Conservation (phyloP, 2,113 vertebrate genomes). For the Nothobranchius kuhntae region DNA sequence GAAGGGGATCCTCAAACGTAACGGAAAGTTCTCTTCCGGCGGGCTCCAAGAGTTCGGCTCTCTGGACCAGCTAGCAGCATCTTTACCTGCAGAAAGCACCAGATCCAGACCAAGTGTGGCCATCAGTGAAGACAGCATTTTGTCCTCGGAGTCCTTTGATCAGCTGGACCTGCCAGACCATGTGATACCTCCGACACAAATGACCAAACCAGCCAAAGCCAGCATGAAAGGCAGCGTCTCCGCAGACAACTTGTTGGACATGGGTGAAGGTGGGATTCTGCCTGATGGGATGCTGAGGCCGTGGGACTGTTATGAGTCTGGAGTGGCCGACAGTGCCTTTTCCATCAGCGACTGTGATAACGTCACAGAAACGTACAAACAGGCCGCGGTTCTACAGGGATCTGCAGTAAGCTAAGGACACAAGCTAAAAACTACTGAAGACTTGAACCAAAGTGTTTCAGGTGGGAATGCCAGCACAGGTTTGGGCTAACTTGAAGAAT, state of each 20-base stretch:
- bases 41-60: constrained; percentile 75
- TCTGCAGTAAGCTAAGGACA: constrained; percentile 79
- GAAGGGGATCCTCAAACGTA: constrained; percentile 92
- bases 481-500: constrained; percentile 26
- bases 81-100: constrained; percentile 19
- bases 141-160: constrained; percentile 96
- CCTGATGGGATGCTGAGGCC: constrained; percentile 42
- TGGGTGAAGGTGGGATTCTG: constrained; percentile 70
- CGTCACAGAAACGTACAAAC: constrained; percentile 76
- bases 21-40: constrained; percentile 86
- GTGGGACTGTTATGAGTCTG: constrained; percentile 78
- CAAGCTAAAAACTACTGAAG: constrained; percentile 12
- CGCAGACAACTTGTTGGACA: constrained; percentile 86
- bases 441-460: constrained; percentile 33
- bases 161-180: constrained; percentile 87
- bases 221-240: constrained; percentile 86
- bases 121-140: constrained; percentile 93
- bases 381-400: constrained; percentile 66
- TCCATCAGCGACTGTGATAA: constrained; percentile 82
- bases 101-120: constrained; percentile 76
- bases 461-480: constrained; percentile 6
- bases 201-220: constrained; percentile 36
- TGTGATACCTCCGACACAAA: not conserved
- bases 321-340: constrained; percentile 78
- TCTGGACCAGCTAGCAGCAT: constrained; percentile 77